Base-by-base conservation (phyloP, 2,113 vertebrate genomes). In the Tyrannus savana region DNA sequence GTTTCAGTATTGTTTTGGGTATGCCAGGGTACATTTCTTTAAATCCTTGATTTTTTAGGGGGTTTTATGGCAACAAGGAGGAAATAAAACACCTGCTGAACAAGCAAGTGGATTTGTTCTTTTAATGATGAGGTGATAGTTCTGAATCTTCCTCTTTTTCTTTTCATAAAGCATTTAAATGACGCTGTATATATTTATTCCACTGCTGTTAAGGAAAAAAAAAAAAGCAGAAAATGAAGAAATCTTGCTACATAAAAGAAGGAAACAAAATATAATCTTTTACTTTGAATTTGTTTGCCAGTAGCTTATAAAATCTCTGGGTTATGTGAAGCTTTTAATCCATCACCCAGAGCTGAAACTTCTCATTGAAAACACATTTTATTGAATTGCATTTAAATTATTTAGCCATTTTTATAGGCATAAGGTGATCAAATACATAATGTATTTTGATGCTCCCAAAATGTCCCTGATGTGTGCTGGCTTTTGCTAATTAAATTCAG, bases 381-480 rank as follows among this genome's bases (percentile, higher is more conserved):
- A 97, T 90, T 96, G 95, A 97, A 97, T 89, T 95, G n/a, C 67
- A 95, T 96, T 97, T 97, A 96, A 96, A 98, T 97, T 97, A 98
- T 98, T 98, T 97, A 96, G 92, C 91, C n/a, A 35, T 94, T 97
- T 97, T 97, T 97, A 96, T 96, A 84, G 80, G 69, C 76, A 95
- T 92, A 95, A 97, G 72, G 66, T 97, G 97, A 97, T 97, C 92
- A 97, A 97, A 97, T 93, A 95, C 87, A 96, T 97, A 94, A 96
- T 97, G 80, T 94, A 96, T 95, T 96, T 88, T 84, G 82, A 80
- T 87, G 52, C 9, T 95, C 28, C 58, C 71, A 93, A 97, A 97
- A 96, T 18, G 22, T 93, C 67, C 88, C 93, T 95, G 77, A 93
- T 60, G 35, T 63, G 78, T 79, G 16, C 79, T 95, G 52, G 66